These are phyloP conservation scores for Diorhabda elongata DNA, from an alignment of 1,140 invertebrate species.

Conservation along the genomic window DNA sequence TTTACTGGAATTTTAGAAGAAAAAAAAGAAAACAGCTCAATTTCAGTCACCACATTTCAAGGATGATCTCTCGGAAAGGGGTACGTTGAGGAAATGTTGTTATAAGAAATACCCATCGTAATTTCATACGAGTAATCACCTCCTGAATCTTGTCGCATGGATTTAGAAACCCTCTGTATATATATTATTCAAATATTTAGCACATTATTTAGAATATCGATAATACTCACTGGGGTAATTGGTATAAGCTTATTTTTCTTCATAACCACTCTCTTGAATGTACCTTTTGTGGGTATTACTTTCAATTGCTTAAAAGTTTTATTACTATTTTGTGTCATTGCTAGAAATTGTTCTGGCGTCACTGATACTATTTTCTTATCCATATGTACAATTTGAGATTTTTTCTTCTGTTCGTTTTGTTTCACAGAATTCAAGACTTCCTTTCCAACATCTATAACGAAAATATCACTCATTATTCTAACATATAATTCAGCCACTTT, in stretches of 20 bases:
- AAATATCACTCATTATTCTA: too few relatives aligned
- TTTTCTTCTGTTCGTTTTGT: slow-evolving; percentile 42
- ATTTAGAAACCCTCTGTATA: too few relatives aligned
- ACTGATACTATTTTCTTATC: slow-evolving; percentile 44
- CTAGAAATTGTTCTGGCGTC: slow-evolving; percentile 41
- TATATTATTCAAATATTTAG: too few relatives aligned
- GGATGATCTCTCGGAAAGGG: too few relatives aligned
- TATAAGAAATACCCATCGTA: too few relatives aligned
- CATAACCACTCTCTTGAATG: slow-evolving; percentile 46
- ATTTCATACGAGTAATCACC: too few relatives aligned
- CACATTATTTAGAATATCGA: not conserved
- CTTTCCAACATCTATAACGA: slow-evolving; percentile 63
- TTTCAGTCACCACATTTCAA: too few relatives aligned
- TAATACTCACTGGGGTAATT: slow-evolving; percentile 28
- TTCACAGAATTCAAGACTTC: slow-evolving; percentile 64
- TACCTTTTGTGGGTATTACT: slow-evolving; percentile 24
- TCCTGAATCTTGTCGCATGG: too few relatives aligned
- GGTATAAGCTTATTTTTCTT: slow-evolving; percentile 47
- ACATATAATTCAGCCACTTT: too few relatives aligned
- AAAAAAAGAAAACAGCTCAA: too few relatives aligned
- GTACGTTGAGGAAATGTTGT: too few relatives aligned
- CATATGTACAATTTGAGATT: slow-evolving; percentile 38
- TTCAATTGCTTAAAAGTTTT: slow-evolving; percentile 28
- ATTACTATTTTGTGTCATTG: slow-evolving; percentile 35
- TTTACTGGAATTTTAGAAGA: too few relatives aligned